Evolutionary conservation across 1,140 invertebrate species (phyloP), one percentile per base, ranked within the genome.

Genomic region (Drosophila bocqueti): DNA sequence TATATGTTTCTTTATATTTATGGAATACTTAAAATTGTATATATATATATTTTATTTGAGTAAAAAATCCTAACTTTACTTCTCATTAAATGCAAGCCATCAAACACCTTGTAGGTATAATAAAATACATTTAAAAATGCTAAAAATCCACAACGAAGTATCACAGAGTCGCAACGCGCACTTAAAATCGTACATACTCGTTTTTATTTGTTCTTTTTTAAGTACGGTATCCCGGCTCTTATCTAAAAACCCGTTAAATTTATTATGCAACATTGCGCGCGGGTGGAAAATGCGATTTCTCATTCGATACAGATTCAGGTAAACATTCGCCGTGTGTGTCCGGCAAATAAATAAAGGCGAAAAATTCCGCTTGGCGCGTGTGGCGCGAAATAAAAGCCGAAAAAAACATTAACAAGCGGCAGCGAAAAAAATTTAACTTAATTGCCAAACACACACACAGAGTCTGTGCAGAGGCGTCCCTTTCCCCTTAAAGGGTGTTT

Each of bases 391-490:
- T 45, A 45, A 80, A 52, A 50, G 50, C 26, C 13, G 58, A 49
- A 26, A 58, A 61, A 59, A 76, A 83, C 83, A 87, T 87, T 87
- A 87, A 87, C 83, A 89, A 84, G 83, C 79, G 80, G 72, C 71
- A 83, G 84, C 21, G 74, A 52, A 76, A 86, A 85, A 87, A 83
- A 89, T 87, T 81, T 87, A 87, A 87, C 83, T 87, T 87, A 87
- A 87, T 87, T 87, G 83, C 84, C 83, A 87, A 81, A 77, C 64
- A 77, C 64, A 76, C 57, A 62, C 66, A 38, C 10, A 61, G 3
- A 65, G 15, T 13, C 38, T 36, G 58, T 57, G 55, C 61, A 83
- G 57, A 42, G 54, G 31, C n/a, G 21, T 54, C 18, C 46, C 45
- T n/a, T n/a, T n/a, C 47, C 66, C 15, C n/a, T 52, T n/a, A 43